Evolutionary conservation across 2,113 vertebrate genomes (phyloP).

Genomic region (Cathartes aura): DNA sequence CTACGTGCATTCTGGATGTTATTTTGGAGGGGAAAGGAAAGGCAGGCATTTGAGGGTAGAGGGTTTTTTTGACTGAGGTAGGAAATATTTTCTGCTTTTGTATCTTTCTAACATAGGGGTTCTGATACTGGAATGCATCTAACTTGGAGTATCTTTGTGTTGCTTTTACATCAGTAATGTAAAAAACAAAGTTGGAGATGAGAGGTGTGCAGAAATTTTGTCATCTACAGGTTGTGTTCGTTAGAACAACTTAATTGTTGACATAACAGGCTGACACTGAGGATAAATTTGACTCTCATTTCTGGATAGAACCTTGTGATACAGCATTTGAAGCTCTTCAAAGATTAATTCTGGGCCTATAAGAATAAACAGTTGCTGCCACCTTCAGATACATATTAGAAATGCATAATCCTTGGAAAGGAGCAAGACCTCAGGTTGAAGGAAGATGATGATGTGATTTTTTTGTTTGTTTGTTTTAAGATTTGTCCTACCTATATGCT

Average conservation of each 20-base stretch:
- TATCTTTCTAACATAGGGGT: background rate
- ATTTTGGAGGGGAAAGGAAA: background rate
- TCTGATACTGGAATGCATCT: background rate
- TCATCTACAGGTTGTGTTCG: background rate
- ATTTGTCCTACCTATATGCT: background rate
- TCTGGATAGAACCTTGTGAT: background rate
- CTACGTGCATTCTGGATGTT: background rate
- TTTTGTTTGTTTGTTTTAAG: background rate
- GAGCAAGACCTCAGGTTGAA: background rate
- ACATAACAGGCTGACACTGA: background rate
- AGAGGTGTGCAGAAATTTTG: background rate
- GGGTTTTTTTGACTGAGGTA: background rate
- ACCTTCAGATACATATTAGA: conserved; percentile 13
- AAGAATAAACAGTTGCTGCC: conserved; percentile 23
- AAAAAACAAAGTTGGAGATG: background rate
- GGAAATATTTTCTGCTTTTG: background rate
- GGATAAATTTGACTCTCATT: background rate
- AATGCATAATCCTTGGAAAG: background rate
- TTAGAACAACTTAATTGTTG: background rate
- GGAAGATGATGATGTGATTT: background rate
- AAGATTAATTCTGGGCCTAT: background rate
- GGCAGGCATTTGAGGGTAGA: background rate
- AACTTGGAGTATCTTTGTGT: background rate
- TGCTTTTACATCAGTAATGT: background rate
- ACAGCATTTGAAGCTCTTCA: background rate